Conservation (phyloP, 2,888 invertebrate species). For the Drosophila kuntzei region DNA sequence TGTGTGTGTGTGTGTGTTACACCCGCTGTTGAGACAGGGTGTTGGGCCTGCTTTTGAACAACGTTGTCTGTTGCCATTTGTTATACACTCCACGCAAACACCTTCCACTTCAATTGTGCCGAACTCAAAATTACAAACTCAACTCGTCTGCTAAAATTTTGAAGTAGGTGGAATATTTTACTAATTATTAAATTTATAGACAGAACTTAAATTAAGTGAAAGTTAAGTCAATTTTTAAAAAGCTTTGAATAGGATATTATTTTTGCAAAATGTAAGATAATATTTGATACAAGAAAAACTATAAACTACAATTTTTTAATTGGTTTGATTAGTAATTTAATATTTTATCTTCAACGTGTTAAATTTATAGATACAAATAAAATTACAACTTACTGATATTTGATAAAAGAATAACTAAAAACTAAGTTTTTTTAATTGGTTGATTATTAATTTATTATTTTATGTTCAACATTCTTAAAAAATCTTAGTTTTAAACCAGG, state of each 20-base stretch:
- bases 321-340: too few relatives aligned
- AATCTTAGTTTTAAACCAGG: too few relatives aligned
- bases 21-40: constrained; percentile 13
- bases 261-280: too few relatives aligned
- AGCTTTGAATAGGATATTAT: too few relatives aligned
- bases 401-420: too few relatives aligned
- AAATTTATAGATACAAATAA: too few relatives aligned
- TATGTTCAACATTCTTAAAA: background rate
- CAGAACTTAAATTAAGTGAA: background rate
- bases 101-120: constrained; percentile 8
- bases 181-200: background rate
- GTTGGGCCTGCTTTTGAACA: constrained; percentile 10
- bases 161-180: too few relatives aligned
- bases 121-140: constrained; percentile 1
- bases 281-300: too few relatives aligned
- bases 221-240: too few relatives aligned
- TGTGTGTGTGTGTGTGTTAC: constrained; percentile 9
- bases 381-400: too few relatives aligned
- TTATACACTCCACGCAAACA: constrained; percentile 8
- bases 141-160: background rate
- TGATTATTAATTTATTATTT: background rate
- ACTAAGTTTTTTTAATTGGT: background rate
- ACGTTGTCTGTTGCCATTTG: constrained; percentile 24
- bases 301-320: too few relatives aligned
- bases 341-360: background rate